These are phyloP conservation scores for Pseudomyrmex dendroicus DNA, from an alignment of 1,140 invertebrate genomes.

Conservation along the genomic window DNA sequence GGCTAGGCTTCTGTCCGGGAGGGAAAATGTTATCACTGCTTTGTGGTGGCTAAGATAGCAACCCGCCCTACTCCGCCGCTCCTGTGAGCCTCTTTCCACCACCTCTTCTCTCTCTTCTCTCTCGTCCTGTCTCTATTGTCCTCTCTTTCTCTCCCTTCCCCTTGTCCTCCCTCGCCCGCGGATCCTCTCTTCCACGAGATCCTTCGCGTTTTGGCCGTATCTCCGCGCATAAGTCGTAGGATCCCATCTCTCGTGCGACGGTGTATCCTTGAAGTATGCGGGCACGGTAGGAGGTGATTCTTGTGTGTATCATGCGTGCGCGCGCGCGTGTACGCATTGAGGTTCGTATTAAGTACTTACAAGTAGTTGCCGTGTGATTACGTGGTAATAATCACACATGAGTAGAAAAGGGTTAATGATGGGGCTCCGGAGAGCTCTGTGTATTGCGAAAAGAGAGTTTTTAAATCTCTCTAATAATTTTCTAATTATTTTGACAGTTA, in stretches of 20 bases:
- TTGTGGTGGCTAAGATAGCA: slow-evolving; percentile 86
- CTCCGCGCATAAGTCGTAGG: slow-evolving; percentile 22
- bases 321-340: background rate
- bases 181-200: slow-evolving; percentile 31
- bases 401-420: background rate
- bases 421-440: too few species aligned
- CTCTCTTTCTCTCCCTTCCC: slow-evolving; percentile 18
- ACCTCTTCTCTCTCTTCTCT: slow-evolving; percentile 45
- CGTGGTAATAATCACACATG: background rate
- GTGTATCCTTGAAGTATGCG: slow-evolving; percentile 44
- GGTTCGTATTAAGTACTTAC: slow-evolving; percentile 30
- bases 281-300: background rate
- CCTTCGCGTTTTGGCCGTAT: slow-evolving; percentile 2
- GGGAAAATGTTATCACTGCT: slow-evolving; percentile 86
- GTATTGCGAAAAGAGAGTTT: background rate
- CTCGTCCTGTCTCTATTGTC: slow-evolving; percentile 11
- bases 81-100: slow-evolving; percentile 65
- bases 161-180: background rate
- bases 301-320: background rate
- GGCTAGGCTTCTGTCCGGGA: slow-evolving; percentile 84
- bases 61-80: slow-evolving; percentile 75
- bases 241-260: background rate
- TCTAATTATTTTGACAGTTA: background rate
- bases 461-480: background rate
- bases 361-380: background rate